Base-by-base conservation (phyloP, 2,113 vertebrate genomes). In the Ursus arctos region DNA sequence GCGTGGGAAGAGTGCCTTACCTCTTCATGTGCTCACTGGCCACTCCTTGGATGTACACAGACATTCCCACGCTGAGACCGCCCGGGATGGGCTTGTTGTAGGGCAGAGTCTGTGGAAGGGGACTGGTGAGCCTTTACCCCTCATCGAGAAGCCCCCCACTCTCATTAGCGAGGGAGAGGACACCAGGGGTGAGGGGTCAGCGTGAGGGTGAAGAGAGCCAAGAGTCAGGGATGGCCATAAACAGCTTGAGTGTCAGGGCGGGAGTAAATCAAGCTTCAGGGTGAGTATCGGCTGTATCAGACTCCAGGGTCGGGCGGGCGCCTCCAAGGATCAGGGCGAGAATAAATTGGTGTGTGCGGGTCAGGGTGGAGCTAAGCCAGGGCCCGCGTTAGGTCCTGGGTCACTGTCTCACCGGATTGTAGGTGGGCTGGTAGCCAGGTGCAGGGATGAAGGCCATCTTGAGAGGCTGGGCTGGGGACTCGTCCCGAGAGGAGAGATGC, bases 1-100 rank as follows among this genome's bases (percentile, higher is more conserved):
- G 28, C 31, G 14, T 0, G 2, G 7, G 16, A 16, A 28, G 7
- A 24, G 7, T 0, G 6, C 22, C 94, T 98, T 92, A 99, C 99
- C 99, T 99, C 76, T 80, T 98, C 31, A 99, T 99, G 40, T 99
- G 63, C 6, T 99, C 95, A 0, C 97, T 98, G 24, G 99, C 85
- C 4, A 79, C 91, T 21, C 99, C 99, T 97, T 99, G 99, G 93
- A 99, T 98, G 92, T 99, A 99, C 47, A 99, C 43, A 14, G 99
- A 99, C 97, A 97, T 98, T 0, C 99, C 99, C 0, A 98, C 49
- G 16, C 98, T 98, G 88, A 99, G 98, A 1, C 99, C 99, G 0
- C 99, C 99, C 7, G 98, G 88, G 76, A 99, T 98, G 22, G 99
- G 98, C 24, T 97, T 95, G 14, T 97, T 53, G 85, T 99, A 99